Conservation (phyloP, 2,888 invertebrate species). For the Eupithecia dodoneata region DNA sequence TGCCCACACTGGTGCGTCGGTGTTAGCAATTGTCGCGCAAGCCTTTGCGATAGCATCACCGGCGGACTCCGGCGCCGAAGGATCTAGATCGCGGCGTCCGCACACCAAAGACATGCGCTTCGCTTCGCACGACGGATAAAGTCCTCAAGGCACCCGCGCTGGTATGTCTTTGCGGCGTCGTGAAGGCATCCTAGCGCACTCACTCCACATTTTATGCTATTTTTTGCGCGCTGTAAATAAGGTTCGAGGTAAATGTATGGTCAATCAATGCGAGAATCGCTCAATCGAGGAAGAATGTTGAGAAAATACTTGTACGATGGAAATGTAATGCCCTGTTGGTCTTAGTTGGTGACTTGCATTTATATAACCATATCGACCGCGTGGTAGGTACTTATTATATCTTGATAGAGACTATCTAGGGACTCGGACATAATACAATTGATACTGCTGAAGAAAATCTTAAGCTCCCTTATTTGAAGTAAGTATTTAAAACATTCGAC, state of each 20-base stretch:
- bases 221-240: slow-evolving; percentile 44
- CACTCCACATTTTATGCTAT: slow-evolving; percentile 44
- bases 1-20: slow-evolving; percentile 47
- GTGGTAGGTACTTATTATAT: background rate
- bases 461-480: background rate
- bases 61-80: slow-evolving; percentile 68
- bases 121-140: slow-evolving; percentile 73
- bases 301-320: background rate
- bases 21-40: slow-evolving; percentile 81
- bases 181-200: slow-evolving; percentile 74
- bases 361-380: background rate
- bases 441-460: background rate
- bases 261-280: slow-evolving; percentile 31
- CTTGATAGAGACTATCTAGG: background rate
- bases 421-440: background rate
- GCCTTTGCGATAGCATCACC: slow-evolving; percentile 76
- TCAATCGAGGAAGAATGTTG: slow-evolving; percentile 33
- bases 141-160: slow-evolving; percentile 73
- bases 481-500: background rate
- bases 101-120: slow-evolving; percentile 75
- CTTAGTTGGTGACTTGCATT: background rate
- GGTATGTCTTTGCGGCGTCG: slow-evolving; percentile 74
- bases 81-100: slow-evolving; percentile 79
- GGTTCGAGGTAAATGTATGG: slow-evolving; percentile 41
- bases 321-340: background rate